phyloP scores from a whole-genome alignment of 2,797 vertebrate species.

The Glyptemys insculpta region DNA sequence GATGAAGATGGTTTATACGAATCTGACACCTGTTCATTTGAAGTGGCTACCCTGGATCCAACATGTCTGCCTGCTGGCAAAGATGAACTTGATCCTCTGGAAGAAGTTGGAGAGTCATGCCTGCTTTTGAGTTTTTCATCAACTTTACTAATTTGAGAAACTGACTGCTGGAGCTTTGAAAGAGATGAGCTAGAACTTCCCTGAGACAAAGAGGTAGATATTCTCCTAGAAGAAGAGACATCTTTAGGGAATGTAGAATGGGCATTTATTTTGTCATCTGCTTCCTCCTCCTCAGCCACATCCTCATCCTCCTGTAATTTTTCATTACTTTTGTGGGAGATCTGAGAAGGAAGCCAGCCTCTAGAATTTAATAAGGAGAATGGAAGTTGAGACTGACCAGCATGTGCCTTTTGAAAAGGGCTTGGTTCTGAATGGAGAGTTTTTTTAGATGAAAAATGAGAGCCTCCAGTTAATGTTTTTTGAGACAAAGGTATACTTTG shows the following conservation, averaged over 20 bases:
- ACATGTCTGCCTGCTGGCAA: constrained; percentile 75
- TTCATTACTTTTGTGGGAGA: constrained; percentile 40
- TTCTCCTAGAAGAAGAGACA: constrained; percentile 48
- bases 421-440: constrained; percentile 16
- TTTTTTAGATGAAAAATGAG: constrained; percentile 40
- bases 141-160: constrained; percentile 61
- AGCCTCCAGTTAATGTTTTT: not conserved
- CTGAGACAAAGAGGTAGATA: constrained; percentile 63
- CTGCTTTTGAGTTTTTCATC: not conserved
- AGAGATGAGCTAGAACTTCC: constrained; percentile 63
- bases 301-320: constrained; percentile 50
- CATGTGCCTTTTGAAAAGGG: constrained; percentile 7
- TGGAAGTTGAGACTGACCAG: not conserved
- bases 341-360: constrained; percentile 17
- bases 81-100: constrained; percentile 58
- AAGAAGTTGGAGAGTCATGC: not conserved
- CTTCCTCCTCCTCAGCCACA: constrained; percentile 61
- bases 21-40: not conserved
- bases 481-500: constrained; percentile 46
- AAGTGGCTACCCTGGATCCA: constrained; percentile 70
- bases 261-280: constrained; percentile 62
- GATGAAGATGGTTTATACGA: not conserved
- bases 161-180: constrained; percentile 57
- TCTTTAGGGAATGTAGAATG: constrained; percentile 51
- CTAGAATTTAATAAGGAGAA: constrained; percentile 66